Evolutionary conservation across 2,797 vertebrate species (phyloP).

Genomic region (Pseudopleuronectes americanus): DNA sequence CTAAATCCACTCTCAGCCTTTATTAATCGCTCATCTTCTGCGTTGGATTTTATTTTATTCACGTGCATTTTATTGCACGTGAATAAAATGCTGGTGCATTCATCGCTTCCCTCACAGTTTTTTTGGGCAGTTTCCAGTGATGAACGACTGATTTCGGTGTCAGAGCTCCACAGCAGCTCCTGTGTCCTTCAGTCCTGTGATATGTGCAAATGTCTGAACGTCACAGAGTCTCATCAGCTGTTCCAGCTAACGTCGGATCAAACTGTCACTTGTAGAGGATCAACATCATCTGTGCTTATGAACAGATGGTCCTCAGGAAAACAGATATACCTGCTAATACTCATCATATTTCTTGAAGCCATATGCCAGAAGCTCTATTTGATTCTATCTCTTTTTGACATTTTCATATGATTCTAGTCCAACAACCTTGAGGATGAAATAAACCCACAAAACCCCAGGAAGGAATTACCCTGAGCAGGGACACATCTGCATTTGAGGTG

Average conservation of each 20-base stretch:
- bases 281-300: constrained; percentile 6
- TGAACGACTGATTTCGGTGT: constrained; percentile 1
- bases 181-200: background rate
- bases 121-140: background rate
- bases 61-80: background rate
- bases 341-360: background rate
- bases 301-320: constrained; percentile 8
- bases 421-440: background rate
- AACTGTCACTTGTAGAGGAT: constrained; percentile 20
- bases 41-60: background rate
- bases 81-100: background rate
- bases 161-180: constrained; percentile 9
- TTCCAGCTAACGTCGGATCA: background rate
- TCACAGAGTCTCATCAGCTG: no score
- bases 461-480: background rate
- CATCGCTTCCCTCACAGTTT: background rate
- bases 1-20: background rate
- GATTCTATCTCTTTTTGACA: background rate
- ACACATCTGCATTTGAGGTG: constrained; percentile 11
- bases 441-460: background rate
- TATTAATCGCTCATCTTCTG: background rate
- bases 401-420: background rate
- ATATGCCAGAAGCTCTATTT: background rate
- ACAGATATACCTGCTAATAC: background rate
- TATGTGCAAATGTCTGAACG: background rate